These are phyloP conservation scores for Araneus ventricosus DNA, from an alignment of 1,140 invertebrate species.

Conservation along the genomic window DNA sequence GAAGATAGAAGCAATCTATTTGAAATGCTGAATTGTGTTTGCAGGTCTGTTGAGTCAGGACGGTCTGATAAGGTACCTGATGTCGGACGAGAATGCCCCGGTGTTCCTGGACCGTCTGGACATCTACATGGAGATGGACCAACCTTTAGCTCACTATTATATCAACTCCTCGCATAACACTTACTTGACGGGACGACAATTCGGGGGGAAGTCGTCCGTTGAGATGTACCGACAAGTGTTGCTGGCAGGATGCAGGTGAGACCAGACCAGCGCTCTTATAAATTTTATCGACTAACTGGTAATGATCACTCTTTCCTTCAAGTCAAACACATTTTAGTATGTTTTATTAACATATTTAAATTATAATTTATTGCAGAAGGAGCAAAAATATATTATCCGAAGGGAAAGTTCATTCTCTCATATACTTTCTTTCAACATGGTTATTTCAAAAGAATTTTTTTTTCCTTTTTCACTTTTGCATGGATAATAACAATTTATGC, in stretches of 20 bases:
- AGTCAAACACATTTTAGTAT: too few relatives aligned
- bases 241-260: conserved; percentile 94
- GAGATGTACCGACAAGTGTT: conserved; percentile 99
- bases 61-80: conserved; percentile 97
- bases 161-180: conserved; percentile 99
- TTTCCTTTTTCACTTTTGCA: too few relatives aligned
- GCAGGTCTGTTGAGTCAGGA: conserved; percentile 92
- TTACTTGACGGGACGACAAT: conserved; percentile 97
- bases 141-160: conserved; percentile 98
- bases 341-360: too few relatives aligned
- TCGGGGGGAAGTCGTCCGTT: conserved; percentile 97
- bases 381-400: neutral
- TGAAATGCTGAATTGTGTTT: neutral
- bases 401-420: neutral
- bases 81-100: conserved; percentile 99
- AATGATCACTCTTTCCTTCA: too few relatives aligned
- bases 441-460: too few relatives aligned
- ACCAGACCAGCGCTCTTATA: neutral
- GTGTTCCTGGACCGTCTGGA: conserved; percentile 98
- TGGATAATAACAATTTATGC: too few relatives aligned
- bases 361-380: too few relatives aligned
- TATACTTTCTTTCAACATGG: too few relatives aligned
- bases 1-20: neutral
- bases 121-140: conserved; percentile 99
- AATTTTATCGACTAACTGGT: too few relatives aligned